Conservation (phyloP, 1,140 invertebrate species). For the Drosophila tristis region DNA sequence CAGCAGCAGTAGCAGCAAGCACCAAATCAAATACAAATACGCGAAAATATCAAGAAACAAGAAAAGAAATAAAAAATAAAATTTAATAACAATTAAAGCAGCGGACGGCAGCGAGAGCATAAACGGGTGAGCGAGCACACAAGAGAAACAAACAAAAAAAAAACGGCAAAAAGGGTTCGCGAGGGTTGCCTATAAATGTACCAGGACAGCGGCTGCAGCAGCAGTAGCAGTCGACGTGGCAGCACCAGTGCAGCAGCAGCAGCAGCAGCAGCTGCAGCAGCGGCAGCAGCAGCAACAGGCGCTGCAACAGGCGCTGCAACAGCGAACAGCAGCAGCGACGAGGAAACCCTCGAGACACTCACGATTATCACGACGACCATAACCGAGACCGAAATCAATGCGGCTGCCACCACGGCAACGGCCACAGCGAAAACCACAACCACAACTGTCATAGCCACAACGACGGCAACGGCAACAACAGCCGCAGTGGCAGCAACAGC, state of each 20-base stretch:
- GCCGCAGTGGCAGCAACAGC: neutral
- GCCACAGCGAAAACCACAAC: conserved; percentile 51
- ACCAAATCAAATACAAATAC: conserved; percentile 46
- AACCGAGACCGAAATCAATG: conserved; percentile 55
- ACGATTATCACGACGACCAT: conserved; percentile 70
- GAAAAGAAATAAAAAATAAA: conserved; percentile 19
- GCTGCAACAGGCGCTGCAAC: conserved; percentile 27
- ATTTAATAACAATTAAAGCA: conserved; percentile 45
- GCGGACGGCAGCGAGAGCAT: neutral
- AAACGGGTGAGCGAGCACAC: neutral
- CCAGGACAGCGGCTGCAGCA: conserved; percentile 83
- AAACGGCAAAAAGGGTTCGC: conserved; percentile 19
- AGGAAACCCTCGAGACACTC: conserved; percentile 54
- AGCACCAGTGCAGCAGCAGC: conserved; percentile 61
- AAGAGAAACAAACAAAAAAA: conserved; percentile 18
- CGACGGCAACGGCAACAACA: conserved; percentile 40
- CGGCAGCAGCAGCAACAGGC: conserved; percentile 28
- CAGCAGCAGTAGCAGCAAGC: conserved; percentile 5
- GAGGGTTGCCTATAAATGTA: conserved; percentile 82
- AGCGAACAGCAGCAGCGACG: conserved; percentile 45
- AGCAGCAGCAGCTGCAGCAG: conserved; percentile 47
- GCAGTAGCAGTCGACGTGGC: conserved; percentile 81
- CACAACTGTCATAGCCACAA: conserved; percentile 42
- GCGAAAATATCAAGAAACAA: conserved; percentile 28
- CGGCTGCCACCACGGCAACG: conserved; percentile 39